A percentile compares a stretch with the other conserved stretches of the same genome.
phyloP scores from a whole-genome alignment of 1,140 invertebrate genomes.

The Choristoneura fumiferana region DNA sequence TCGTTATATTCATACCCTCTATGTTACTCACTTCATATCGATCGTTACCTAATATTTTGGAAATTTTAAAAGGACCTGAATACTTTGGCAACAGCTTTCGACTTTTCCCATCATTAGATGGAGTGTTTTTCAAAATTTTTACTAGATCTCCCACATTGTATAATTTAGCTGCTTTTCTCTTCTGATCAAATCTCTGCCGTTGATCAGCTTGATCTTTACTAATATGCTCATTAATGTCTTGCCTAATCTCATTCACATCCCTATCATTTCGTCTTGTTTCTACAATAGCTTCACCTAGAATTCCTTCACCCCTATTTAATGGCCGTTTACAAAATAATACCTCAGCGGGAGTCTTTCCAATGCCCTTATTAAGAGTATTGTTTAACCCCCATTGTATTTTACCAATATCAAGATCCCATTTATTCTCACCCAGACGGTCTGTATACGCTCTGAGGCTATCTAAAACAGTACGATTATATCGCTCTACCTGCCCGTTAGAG shows the following conservation, averaged over 20 bases:
- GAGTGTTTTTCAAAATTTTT: background rate
- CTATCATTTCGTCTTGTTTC: background rate
- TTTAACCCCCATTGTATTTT: no score
- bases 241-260: background rate
- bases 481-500: no score
- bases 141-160: conserved; percentile 10
- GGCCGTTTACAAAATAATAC: conserved; percentile 4
- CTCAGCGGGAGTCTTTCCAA: background rate
- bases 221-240: background rate
- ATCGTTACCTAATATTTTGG: conserved; percentile 14
- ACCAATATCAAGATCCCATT: no score
- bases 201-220: background rate
- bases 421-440: background rate
- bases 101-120: background rate
- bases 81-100: conserved; percentile 2
- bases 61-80: background rate
- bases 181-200: background rate
- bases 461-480: no score
- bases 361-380: conserved; percentile 11
- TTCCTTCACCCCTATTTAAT: background rate
- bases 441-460: no score
- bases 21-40: conserved; percentile 15
- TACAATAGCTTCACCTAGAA: background rate
- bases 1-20: no score
- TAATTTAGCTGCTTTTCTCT: background rate